Evolutionary conservation across 2,888 invertebrate genomes (phyloP), one percentile per base, ranked within the genome.

Genomic region (Crematogaster levior): DNA sequence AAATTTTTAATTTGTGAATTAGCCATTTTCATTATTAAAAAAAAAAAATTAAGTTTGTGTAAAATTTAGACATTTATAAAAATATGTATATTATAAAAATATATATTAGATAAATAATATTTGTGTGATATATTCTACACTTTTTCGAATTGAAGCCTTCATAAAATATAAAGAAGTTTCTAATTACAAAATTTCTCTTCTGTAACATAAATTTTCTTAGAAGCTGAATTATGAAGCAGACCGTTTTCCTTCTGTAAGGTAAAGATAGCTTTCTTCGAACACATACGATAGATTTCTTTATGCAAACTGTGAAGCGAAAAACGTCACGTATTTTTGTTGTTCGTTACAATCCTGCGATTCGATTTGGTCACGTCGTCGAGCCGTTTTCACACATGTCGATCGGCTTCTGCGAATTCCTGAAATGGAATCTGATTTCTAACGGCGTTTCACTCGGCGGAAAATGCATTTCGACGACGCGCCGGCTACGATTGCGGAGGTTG

Each of bases 361-460:
- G 73, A 30, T 70, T 56, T 56, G 72, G 12, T 72, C 70, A 75
- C 66, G 72, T 66, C 37, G 51, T 24, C 34, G 58, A 18, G 58
- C 5, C 15, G 15, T 81, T 60, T 30, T 75, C 81, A n/a, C 6
- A 24, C 51, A 53, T 53, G 34, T n/a, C 34, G 46, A 66, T 30
- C 43, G 18, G 30, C 63, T 86, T 86, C 88, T 79, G 74, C 79
- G 80, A 84, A 81, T 66, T 88, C 85, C 89, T 81, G 86, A 89
- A 89, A 89, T 88, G 92, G 92, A 91, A 90, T 91, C 88, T 90
- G 91, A 92, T 93, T 93, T 92, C 92, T 92, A 92, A 93, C 93
- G 90, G 90, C 91, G 88, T 92, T 91, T 91, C 89, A 85, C 89
- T 84, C 81, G 82, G 24, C 82, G 56, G 79, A 80, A 88, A 79